Conservation (phyloP, 2,797 vertebrate species). For the Trichosurus vulpecula region DNA sequence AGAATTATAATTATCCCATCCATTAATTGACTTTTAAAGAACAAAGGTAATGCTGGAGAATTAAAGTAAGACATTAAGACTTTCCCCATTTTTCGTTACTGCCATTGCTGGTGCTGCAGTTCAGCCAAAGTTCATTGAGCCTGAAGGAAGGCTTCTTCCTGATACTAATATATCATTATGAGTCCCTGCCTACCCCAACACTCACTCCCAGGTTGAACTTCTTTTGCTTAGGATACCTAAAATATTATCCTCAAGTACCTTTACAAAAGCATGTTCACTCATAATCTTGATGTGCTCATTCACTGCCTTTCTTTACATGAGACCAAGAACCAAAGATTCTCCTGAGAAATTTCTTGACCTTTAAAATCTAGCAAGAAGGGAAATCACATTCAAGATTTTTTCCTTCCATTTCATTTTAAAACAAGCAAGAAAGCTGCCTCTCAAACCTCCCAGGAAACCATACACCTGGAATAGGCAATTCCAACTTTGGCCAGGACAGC, state of each 20-base stretch:
- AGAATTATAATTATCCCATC: background rate
- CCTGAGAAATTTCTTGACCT: conserved; percentile 8
- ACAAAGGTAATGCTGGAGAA: conserved; percentile 12
- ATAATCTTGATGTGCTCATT: conserved; percentile 7
- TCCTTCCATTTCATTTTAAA: background rate
- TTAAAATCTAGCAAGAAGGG: background rate
- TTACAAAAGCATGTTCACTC: background rate
- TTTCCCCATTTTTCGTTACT: conserved; percentile 51
- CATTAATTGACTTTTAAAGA: conserved; percentile 41
- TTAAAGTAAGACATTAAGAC: background rate
- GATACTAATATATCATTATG: background rate
- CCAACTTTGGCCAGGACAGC: background rate
- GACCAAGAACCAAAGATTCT: conserved; percentile 21
- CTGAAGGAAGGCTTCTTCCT: background rate
- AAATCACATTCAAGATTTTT: background rate
- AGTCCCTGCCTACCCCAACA: background rate
- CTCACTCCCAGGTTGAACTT: background rate
- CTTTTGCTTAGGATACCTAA: conserved; percentile 22
- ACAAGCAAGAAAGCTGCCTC: conserved; percentile 14
- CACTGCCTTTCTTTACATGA: conserved; percentile 27
- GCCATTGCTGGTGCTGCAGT: conserved; percentile 1
- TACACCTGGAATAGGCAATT: background rate
- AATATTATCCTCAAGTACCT: conserved; percentile 34
- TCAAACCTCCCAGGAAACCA: background rate
- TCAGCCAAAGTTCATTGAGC: conserved; percentile 17